Conservation (phyloP, 1,140 invertebrate genomes). For the Bombus huntii region DNA sequence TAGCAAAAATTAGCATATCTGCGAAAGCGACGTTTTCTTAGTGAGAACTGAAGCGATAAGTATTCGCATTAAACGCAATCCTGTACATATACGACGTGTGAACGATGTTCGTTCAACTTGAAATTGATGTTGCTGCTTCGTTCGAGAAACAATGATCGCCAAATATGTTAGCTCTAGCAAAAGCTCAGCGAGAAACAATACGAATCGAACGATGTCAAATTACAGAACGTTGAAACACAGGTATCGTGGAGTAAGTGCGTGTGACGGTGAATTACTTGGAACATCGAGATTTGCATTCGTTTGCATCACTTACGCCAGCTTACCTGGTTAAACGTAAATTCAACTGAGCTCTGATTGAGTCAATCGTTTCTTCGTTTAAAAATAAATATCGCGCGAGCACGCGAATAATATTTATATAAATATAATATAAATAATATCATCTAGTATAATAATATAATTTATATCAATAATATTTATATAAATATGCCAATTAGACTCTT, state of each 20-base stretch:
- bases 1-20: slow-evolving; percentile 57
- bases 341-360: slow-evolving; percentile 34
- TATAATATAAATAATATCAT: neutral
- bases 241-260: slow-evolving; percentile 63
- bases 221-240: slow-evolving; percentile 33
- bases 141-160: slow-evolving; percentile 43
- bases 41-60: slow-evolving; percentile 40
- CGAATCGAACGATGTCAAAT: slow-evolving; percentile 45
- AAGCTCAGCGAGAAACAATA: slow-evolving; percentile 65
- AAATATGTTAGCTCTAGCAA: slow-evolving; percentile 61
- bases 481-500: neutral
- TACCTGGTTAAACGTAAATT: slow-evolving; percentile 54
- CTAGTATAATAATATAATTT: neutral
- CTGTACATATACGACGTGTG: slow-evolving; percentile 34
- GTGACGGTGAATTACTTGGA: slow-evolving; percentile 40
- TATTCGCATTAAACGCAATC: slow-evolving; percentile 26
- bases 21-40: slow-evolving; percentile 56
- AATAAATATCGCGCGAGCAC: too few species aligned
- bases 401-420: neutral
- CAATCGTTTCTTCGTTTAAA: neutral
- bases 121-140: slow-evolving; percentile 36
- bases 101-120: slow-evolving; percentile 31
- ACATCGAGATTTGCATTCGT: slow-evolving; percentile 26
- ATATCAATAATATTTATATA: neutral
- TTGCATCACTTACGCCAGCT: slow-evolving; percentile 60